Conservation (phyloP, 1,140 invertebrate species). For the Drosophila sp. region DNA sequence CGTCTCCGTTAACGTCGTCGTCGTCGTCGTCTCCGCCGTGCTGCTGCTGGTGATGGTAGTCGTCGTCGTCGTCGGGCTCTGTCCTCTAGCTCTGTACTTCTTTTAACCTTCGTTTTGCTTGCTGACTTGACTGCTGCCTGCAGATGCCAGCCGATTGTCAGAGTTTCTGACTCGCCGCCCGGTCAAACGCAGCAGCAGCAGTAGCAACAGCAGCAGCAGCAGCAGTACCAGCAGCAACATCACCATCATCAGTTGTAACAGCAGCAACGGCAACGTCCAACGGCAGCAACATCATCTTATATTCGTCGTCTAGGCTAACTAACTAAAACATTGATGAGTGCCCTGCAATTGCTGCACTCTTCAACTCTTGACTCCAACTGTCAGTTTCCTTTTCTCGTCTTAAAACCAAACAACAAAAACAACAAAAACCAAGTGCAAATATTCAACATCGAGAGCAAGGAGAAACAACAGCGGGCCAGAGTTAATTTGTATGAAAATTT, state of each 20-base stretch:
- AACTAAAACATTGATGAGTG: constrained; percentile 13
- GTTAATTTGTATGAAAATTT: constrained; percentile 25
- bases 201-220: background rate
- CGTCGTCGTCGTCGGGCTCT: constrained; percentile 24
- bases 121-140: constrained; percentile 25
- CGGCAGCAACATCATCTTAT: background rate
- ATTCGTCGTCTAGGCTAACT: constrained; percentile 1
- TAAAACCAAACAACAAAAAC: constrained; percentile 10
- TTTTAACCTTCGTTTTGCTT: constrained; percentile 6
- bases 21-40: constrained; percentile 18
- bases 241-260: background rate
- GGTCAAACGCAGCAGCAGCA: constrained; percentile 25
- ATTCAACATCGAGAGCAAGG: background rate
- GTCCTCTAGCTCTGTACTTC: constrained; percentile 14
- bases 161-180: constrained; percentile 13
- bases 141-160: constrained; percentile 31
- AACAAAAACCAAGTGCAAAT: constrained; percentile 27
- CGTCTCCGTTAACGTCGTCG: constrained; percentile 3
- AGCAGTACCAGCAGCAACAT: background rate
- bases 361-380: constrained; percentile 7
- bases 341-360: constrained; percentile 9
- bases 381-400: constrained; percentile 2
- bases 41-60: constrained; percentile 25
- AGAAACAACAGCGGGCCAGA: background rate
- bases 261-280: background rate